A percentile compares a stretch with the other conserved stretches of the same genome.
Conservation (phyloP, 1,140 invertebrate species). For the Cephus cinctus region DNA sequence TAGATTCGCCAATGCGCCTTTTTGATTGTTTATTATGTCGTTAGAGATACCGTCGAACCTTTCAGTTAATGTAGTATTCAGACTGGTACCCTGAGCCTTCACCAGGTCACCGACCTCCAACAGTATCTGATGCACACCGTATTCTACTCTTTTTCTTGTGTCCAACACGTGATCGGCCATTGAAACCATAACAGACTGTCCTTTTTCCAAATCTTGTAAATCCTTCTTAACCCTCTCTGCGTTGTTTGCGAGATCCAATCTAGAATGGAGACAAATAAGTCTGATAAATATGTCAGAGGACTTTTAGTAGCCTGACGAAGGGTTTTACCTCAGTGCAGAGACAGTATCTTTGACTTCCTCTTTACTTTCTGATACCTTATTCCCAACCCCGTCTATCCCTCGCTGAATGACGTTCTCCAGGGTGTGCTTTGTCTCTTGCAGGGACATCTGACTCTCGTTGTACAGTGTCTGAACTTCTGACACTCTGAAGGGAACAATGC, state of each 20-base stretch:
- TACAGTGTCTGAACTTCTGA: conserved; percentile 38
- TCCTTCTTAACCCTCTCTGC: conserved; percentile 51
- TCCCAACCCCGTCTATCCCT: conserved; percentile 48
- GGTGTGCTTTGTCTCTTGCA: conserved; percentile 44
- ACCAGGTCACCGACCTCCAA: conserved; percentile 74
- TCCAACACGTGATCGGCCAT: conserved; percentile 83
- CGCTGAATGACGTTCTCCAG: conserved; percentile 36
- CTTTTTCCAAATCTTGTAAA: conserved; percentile 63
- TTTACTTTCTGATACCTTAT: conserved; percentile 49
- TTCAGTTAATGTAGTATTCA: conserved; percentile 68
- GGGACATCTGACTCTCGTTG: conserved; percentile 41
- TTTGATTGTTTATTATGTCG: conserved; percentile 73
- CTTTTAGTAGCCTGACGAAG: no score
- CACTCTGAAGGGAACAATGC: no score
- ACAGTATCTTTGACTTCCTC: conserved; percentile 44
- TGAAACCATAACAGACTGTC: conserved; percentile 78
- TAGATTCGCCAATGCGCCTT: conserved; percentile 70
- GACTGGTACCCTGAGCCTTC: conserved; percentile 63
- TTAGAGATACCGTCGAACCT: conserved; percentile 71
- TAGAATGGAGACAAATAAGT: conserved; percentile 18
- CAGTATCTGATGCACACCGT: conserved; percentile 82
- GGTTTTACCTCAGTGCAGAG: conserved; percentile 39
- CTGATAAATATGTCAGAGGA: conserved; percentile 2
- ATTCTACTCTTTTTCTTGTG: conserved; percentile 81
- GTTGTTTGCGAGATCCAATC: conserved; percentile 43